Conservation (phyloP, 2,888 invertebrate species). For the Chaitophorus viminalis region DNA sequence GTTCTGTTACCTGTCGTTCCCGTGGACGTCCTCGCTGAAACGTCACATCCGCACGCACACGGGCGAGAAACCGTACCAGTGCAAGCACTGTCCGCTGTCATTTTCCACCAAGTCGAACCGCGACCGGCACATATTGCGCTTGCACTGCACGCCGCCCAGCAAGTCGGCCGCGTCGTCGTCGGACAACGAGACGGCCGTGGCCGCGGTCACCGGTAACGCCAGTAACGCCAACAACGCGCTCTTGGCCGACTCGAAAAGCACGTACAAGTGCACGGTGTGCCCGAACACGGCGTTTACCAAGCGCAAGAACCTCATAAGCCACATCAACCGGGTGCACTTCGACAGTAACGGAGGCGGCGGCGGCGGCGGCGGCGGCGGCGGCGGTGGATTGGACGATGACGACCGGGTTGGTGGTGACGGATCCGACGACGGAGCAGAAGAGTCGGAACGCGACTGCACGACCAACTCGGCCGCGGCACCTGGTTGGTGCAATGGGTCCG, state of each 20-base stretch:
- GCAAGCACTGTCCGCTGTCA: slow-evolving; percentile 89
- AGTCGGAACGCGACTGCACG: slow-evolving; percentile 44
- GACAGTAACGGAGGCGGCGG: slow-evolving; percentile 48
- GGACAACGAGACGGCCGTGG: slow-evolving; percentile 10
- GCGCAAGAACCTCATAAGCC: slow-evolving; percentile 81
- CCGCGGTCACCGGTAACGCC: slow-evolving; percentile 66
- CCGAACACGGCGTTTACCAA: slow-evolving; percentile 86
- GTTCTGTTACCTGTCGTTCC: slow-evolving; percentile 92
- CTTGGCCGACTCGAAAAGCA: slow-evolving; percentile 70
- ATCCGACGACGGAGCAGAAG: slow-evolving; percentile 6
- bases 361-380: not conserved
- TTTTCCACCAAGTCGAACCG: slow-evolving; percentile 98
- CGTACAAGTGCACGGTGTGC: slow-evolving; percentile 82
- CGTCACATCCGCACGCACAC: slow-evolving; percentile 95
- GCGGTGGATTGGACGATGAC: slow-evolving; percentile 42
- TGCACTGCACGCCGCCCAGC: slow-evolving; percentile 64
- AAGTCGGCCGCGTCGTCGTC: slow-evolving; percentile 47
- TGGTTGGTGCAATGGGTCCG: not conserved
- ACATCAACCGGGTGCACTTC: slow-evolving; percentile 69
- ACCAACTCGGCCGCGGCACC: not conserved
- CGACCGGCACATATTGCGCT: slow-evolving; percentile 83
- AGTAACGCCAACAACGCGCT: no score
- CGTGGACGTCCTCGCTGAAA: slow-evolving; percentile 95
- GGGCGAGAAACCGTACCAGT: slow-evolving; percentile 95
- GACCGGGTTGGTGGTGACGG: not conserved